Evolutionary conservation across 2,113 vertebrate species (phyloP).

Genomic region (Brachypodius melanocephalos): DNA sequence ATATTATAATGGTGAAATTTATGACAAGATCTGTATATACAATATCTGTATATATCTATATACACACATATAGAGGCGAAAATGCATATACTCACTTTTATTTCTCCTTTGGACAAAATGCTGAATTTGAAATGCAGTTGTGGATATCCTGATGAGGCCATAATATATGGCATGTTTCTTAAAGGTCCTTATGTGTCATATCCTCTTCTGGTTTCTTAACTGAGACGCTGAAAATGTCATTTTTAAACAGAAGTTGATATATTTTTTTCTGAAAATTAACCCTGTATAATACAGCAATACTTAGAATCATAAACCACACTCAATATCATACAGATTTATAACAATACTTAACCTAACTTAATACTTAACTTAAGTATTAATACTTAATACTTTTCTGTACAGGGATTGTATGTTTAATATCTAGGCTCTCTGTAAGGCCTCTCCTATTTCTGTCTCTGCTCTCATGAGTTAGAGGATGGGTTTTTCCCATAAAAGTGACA

Average conservation of each 20-base stretch:
- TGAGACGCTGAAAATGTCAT: neutral
- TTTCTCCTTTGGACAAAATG: neutral
- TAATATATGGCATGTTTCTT: neutral
- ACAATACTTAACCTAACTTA: neutral
- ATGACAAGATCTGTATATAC: neutral
- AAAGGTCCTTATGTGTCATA: neutral
- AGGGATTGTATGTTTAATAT: neutral
- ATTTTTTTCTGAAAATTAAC: neutral
- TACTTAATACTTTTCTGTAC: neutral
- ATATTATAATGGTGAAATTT: neutral
- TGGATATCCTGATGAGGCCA: neutral
- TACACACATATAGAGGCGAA: neutral
- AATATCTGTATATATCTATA: accelerated
- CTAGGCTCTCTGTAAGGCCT: neutral
- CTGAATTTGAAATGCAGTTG: neutral
- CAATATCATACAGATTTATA: neutral
- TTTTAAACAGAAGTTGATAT: neutral
- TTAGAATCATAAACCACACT: neutral
- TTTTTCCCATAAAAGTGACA: neutral
- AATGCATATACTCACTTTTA: neutral
- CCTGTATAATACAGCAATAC: neutral
- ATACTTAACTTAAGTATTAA: too few relatives aligned
- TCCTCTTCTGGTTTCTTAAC: neutral
- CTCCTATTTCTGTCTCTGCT: neutral
- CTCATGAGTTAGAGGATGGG: neutral